phyloP scores from a whole-genome alignment of 2,888 invertebrate genomes.

The Clivina fossor region DNA sequence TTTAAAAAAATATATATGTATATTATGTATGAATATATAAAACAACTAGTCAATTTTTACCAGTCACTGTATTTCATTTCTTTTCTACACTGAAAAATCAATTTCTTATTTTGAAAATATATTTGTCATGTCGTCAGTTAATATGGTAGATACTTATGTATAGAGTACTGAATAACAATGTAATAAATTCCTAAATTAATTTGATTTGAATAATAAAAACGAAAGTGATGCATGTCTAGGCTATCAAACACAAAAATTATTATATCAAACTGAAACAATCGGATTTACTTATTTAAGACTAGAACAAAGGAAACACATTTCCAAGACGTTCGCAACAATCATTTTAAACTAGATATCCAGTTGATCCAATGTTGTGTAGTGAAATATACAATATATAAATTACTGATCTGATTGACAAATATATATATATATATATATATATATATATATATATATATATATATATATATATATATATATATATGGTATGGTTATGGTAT shows the following conservation, averaged over 20 bases:
- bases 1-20: conserved; percentile 29
- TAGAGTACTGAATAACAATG: too few species aligned
- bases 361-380: too few species aligned
- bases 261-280: too few species aligned
- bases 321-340: conserved; percentile 21
- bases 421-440: background rate
- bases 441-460: background rate
- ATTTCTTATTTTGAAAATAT: conserved; percentile 13
- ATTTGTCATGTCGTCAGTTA: conserved; percentile 10
- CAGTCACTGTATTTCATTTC: conserved; percentile 29
- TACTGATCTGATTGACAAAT: conserved; percentile 3
- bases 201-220: too few species aligned
- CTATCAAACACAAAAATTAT: too few species aligned
- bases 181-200: too few species aligned
- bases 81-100: conserved; percentile 7
- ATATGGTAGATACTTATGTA: too few species aligned
- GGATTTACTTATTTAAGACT: conserved; percentile 28
- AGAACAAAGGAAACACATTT: conserved; percentile 23
- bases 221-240: too few species aligned
- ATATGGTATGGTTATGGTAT: too few species aligned
- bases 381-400: conserved; percentile 9
- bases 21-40: conserved; percentile 11
- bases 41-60: conserved; percentile 23
- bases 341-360: conserved; percentile 12
- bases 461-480: conserved; percentile 5